phyloP scores from a whole-genome alignment of 2,888 invertebrate genomes.

The Volucella zonaria region DNA sequence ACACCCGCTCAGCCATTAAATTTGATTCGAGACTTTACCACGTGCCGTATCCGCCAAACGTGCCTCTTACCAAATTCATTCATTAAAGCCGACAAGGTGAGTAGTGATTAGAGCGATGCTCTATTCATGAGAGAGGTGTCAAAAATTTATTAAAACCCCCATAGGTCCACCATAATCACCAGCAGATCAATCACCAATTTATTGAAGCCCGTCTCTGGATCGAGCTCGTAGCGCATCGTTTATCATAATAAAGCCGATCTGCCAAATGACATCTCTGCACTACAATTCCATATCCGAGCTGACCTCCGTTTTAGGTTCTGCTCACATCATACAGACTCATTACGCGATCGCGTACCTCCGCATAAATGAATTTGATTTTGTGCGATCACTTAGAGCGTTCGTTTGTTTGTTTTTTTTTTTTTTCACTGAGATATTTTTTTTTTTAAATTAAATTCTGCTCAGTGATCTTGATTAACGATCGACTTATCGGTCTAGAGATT shows the following conservation, averaged over 20 bases:
- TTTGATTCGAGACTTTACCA: not conserved
- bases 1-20: slow-evolving; percentile 1
- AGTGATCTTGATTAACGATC: slow-evolving; percentile 70
- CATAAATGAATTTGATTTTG: slow-evolving; percentile 50
- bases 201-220: not conserved
- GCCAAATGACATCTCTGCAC: slow-evolving; percentile 6
- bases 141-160: not conserved
- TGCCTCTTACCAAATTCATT: slow-evolving; percentile 3
- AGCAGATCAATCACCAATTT: slow-evolving; percentile 8
- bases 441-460: slow-evolving; percentile 60
- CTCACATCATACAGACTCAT: not conserved
- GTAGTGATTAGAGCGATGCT: too few species aligned
- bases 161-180: not conserved
- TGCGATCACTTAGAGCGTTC: not conserved
- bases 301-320: slow-evolving; percentile 34
- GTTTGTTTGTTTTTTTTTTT: slow-evolving; percentile 6
- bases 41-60: slow-evolving; percentile 3
- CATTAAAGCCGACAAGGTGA: not conserved
- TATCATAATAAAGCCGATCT: not conserved
- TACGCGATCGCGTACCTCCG: slow-evolving; percentile 2
- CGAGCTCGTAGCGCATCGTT: slow-evolving; percentile 1
- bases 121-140: too few species aligned
- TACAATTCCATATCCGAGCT: slow-evolving; percentile 8
- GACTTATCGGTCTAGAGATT: slow-evolving; percentile 57
- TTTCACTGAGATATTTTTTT: slow-evolving; percentile 2